Percentiles rank a stretch among this genome's conserved stretches.
Evolutionary conservation across 2,113 vertebrate species (phyloP).

Genomic region (Ailurus styani): DNA sequence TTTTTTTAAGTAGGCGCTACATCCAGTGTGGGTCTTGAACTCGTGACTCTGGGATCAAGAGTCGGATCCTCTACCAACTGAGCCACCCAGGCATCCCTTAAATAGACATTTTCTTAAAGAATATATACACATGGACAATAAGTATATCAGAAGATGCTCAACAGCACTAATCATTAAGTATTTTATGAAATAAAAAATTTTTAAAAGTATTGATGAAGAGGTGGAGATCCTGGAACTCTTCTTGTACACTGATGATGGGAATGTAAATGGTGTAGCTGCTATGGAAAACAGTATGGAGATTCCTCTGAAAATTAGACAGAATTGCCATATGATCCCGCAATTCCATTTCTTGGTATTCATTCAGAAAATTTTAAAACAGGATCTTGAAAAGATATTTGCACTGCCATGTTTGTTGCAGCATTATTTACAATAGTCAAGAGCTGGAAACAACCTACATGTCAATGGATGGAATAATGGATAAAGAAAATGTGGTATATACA

Average conservation of each 20-base stretch:
- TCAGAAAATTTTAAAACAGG: neutral
- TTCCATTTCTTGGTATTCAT: neutral
- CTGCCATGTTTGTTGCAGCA: neutral
- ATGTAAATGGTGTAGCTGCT: neutral
- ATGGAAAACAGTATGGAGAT: neutral
- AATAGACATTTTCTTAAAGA: neutral
- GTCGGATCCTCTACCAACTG: neutral
- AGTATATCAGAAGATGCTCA: neutral
- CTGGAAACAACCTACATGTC: neutral
- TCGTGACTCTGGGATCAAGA: neutral
- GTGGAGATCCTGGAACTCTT: neutral
- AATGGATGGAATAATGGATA: neutral
- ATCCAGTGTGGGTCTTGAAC: neutral
- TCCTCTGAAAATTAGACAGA: neutral
- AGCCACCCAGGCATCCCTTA: neutral
- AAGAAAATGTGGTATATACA: neutral
- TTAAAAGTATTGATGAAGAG: neutral
- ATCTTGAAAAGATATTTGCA: neutral
- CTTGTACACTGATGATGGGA: neutral
- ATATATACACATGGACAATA: neutral
- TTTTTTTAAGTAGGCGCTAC: neutral
- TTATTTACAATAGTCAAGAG: neutral
- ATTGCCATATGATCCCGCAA: neutral
- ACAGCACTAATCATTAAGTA: neutral
- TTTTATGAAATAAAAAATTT: neutral